Evolutionary conservation across 1,140 invertebrate genomes (phyloP).

Genomic region (Brachionus plicatilis): DNA sequence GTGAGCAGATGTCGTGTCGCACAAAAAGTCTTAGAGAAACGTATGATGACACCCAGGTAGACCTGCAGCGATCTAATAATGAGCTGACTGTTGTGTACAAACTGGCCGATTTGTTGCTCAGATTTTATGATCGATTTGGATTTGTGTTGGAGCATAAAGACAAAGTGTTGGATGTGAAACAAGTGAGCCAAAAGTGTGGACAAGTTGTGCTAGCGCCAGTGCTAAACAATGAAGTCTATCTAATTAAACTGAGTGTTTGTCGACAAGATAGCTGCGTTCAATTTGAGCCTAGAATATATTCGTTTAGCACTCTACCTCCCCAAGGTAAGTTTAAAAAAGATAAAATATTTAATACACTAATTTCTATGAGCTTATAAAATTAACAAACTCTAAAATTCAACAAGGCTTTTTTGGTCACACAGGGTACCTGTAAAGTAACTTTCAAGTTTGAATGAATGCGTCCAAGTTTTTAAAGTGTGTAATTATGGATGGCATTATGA

Average conservation of each 20-base stretch:
- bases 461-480: no score
- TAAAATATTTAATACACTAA: no score
- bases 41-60: not conserved
- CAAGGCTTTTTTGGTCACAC: no score
- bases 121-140: not conserved
- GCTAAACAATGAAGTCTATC: not conserved
- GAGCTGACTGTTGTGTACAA: not conserved
- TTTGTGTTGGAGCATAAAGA: not conserved
- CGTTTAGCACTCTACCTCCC: not conserved
- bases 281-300: not conserved
- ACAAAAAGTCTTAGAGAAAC: not conserved
- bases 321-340: slow-evolving; percentile 1
- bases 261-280: not conserved
- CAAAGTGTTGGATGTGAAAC: not conserved
- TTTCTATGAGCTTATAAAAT: no score
- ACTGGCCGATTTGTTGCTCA: not conserved
- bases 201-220: not conserved
- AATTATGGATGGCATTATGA: no score
- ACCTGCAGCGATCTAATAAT: not conserved
- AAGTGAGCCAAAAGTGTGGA: not conserved
- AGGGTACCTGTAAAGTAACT: no score
- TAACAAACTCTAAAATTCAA: no score
- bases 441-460: no score
- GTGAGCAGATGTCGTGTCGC: not conserved
- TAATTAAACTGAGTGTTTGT: not conserved